Percentiles rank a stretch among this genome's conserved stretches.
Conservation (phyloP, 2,113 vertebrate species). For the Penelope pileata region DNA sequence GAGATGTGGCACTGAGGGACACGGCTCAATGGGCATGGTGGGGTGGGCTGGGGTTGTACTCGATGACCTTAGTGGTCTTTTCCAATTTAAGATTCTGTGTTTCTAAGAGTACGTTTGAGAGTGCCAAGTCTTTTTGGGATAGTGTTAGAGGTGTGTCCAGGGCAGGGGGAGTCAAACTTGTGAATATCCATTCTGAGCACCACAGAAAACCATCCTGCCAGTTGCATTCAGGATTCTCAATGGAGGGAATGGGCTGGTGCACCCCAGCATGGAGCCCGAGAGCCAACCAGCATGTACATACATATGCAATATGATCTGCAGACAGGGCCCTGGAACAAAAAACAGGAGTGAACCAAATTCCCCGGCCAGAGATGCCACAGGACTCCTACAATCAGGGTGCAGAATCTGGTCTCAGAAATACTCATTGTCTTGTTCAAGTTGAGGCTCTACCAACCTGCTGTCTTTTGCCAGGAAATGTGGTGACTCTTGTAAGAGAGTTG, state of each 20-base stretch:
- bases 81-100: too few species aligned
- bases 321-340: not conserved
- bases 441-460: not conserved
- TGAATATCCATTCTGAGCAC: not conserved
- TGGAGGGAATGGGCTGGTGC: not conserved
- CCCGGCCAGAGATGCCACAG: not conserved
- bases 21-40: too few species aligned
- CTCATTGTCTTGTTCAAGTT: not conserved
- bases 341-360: not conserved
- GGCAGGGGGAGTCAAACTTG: not conserved
- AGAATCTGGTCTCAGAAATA: not conserved
- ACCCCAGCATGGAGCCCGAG: not conserved
- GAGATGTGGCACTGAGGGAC: too few species aligned
- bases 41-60: too few species aligned
- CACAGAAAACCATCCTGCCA: not conserved
- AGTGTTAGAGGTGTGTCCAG: not conserved
- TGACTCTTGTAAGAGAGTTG: not conserved
- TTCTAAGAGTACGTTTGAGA: not conserved
- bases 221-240: not conserved
- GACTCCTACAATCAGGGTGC: not conserved
- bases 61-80: too few species aligned
- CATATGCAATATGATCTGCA: not conserved
- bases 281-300: fast-evolving
- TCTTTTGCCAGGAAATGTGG: not conserved
- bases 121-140: not conserved